These are phyloP conservation scores for Sinohyriopsis cumingii DNA, from an alignment of 2,888 invertebrate species.

Conservation along the genomic window DNA sequence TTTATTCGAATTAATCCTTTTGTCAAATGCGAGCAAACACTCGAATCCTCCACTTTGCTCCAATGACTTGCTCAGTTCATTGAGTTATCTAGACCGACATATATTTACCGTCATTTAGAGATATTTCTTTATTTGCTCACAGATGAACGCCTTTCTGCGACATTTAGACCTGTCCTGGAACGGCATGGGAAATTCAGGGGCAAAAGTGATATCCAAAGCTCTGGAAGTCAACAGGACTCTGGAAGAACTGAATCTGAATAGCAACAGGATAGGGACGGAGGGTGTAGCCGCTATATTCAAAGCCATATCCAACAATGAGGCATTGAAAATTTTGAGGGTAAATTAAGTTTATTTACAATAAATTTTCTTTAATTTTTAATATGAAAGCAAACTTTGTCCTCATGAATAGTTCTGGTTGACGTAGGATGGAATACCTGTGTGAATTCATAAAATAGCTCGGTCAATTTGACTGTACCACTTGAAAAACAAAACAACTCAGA, in stretches of 20 bases:
- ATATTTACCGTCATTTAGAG: neutral
- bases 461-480: too few species aligned
- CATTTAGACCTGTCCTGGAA: constrained; percentile 50
- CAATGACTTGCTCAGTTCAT: too few species aligned
- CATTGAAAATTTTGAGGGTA: constrained; percentile 40
- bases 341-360: neutral
- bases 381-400: neutral
- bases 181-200: constrained; percentile 47
- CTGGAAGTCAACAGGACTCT: constrained; percentile 33
- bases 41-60: too few species aligned
- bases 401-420: neutral
- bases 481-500: too few species aligned
- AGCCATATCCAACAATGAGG: constrained; percentile 36
- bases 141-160: constrained; percentile 48
- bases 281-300: constrained; percentile 37
- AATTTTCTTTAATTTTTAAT: too few species aligned
- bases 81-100: too few species aligned
- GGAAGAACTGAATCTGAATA: constrained; percentile 35
- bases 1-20: too few species aligned
- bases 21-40: too few species aligned
- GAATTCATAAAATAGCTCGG: neutral
- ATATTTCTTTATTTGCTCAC: neutral
- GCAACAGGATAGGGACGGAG: constrained; percentile 43
- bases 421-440: too few species aligned
- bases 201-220: constrained; percentile 34